Base-by-base conservation (phyloP, 2,113 vertebrate genomes). In the Colinus virginianus region DNA sequence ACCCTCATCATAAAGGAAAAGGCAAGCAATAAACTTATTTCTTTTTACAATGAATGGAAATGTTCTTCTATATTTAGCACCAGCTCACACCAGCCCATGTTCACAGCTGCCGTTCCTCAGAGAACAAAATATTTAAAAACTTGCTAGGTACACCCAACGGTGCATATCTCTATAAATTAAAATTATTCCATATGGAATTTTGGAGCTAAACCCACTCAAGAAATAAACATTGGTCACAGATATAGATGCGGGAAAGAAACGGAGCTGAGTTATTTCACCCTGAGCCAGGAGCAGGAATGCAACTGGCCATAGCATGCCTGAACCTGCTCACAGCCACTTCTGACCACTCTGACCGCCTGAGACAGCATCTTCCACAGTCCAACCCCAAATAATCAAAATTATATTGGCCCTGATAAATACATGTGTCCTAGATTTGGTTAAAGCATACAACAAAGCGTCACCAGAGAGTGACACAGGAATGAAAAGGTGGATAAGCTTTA, bases 291-390 rank as follows among this genome's bases (percentile, higher is more conserved):
- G 20, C 43, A 53, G 38, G 87, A 42, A 28, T 59, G 11, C 3
- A 3, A 53, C 48, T 11, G 8, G 43, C 56, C 2, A 0, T 13
- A 19, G 7, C 38, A 58, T 0, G 0, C 7, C 17, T 78, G 74
- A 61, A 68, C 40, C 43, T 56, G 66, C 9, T 69, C 51, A 76
- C 63, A n/a, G 43, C 62, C 59, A 23, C 55, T 42, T 42, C 13
- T 64, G 67, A 58, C n/a, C 58, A 7, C 45, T 70, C 69, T 8
- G 9, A 13, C 34, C 45, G 20, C 9, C 19, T 28, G 30, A 64
- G 9, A 34, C 46, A 74, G 26, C 15, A 34, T 28, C 23, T 68
- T 62, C 46, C 38, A n/a, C 66, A 40, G 38, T n/a, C n/a, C 0
- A 0, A 40, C 14, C 28, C 75, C 16, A 88, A 91, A 59, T 42